These are phyloP conservation scores for Brachylomia viminalis DNA, from an alignment of 2,888 invertebrate species.

Conservation along the genomic window DNA sequence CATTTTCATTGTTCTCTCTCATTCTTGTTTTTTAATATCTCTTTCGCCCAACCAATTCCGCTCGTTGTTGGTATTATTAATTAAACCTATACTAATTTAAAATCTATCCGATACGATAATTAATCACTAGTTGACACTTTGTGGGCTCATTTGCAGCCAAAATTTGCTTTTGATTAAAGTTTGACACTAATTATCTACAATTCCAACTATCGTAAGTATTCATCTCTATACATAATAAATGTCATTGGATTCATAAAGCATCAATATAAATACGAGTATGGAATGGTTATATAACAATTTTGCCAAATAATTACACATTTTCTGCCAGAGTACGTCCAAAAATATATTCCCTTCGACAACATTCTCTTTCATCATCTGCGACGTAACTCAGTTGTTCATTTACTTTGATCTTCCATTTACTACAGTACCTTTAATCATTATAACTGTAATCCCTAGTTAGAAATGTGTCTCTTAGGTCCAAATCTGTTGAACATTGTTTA, in stretches of 20 bases:
- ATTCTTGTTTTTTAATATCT: not conserved
- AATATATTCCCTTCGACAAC: not conserved
- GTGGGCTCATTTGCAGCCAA: slow-evolving; percentile 39
- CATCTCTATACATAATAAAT: not conserved
- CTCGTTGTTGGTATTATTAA: not conserved
- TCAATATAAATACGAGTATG: too few relatives aligned
- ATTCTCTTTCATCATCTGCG: slow-evolving; percentile 24
- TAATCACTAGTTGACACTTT: slow-evolving; percentile 51
- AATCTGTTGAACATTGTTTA: slow-evolving; percentile 54
- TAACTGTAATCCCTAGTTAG: slow-evolving; percentile 60
- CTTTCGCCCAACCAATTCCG: not conserved
- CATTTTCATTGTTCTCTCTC: not conserved
- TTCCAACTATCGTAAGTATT: slow-evolving; percentile 17
- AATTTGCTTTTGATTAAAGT: slow-evolving; percentile 47
- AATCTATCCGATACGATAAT: slow-evolving; percentile 39
- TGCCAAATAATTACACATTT: not conserved
- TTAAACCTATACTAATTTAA: slow-evolving; percentile 21
- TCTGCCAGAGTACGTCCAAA: not conserved
- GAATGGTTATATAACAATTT: not conserved
- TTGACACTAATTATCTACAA: slow-evolving; percentile 51
- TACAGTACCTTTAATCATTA: slow-evolving; percentile 52
- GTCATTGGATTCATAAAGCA: not conserved
- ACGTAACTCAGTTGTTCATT: slow-evolving; percentile 26
- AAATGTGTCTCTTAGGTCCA: slow-evolving; percentile 41
- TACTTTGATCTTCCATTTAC: slow-evolving; percentile 64